phyloP scores from a whole-genome alignment of 2,888 invertebrate species.

The Limnephilus lunatus region DNA sequence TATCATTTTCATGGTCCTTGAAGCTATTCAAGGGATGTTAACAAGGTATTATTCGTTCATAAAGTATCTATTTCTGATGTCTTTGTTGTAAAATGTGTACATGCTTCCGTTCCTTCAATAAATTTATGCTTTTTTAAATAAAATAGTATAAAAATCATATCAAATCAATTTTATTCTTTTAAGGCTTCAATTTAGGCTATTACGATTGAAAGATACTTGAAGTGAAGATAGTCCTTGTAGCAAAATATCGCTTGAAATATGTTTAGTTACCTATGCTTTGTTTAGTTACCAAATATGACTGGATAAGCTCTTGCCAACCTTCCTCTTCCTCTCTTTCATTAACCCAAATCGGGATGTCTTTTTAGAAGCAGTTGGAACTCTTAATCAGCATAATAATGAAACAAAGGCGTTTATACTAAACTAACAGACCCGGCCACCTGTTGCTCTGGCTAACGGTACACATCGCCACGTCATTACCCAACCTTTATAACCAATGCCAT shows the following conservation, averaged over 20 bases:
- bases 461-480: no score
- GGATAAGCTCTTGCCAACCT: neutral
- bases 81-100: slow-evolving; percentile 5
- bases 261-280: no score
- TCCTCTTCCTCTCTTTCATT: neutral
- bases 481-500: no score
- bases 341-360: neutral
- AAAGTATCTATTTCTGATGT: neutral
- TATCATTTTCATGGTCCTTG: slow-evolving; percentile 23
- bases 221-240: no score
- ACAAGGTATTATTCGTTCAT: slow-evolving; percentile 5
- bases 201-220: no score
- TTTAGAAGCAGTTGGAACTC: neutral
- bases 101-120: neutral
- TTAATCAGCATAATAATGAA: neutral
- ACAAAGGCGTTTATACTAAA: neutral
- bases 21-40: neutral
- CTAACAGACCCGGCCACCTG: no score
- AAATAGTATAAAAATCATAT: neutral
- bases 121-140: neutral
- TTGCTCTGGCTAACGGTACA: no score
- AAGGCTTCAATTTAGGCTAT: no score
- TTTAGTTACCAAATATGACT: neutral
- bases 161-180: neutral
- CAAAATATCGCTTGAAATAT: no score